Evolutionary conservation across 92 coral and sea anemone genomes (phyloP).

Genomic region (Chrysogorgia sp.): DNA sequence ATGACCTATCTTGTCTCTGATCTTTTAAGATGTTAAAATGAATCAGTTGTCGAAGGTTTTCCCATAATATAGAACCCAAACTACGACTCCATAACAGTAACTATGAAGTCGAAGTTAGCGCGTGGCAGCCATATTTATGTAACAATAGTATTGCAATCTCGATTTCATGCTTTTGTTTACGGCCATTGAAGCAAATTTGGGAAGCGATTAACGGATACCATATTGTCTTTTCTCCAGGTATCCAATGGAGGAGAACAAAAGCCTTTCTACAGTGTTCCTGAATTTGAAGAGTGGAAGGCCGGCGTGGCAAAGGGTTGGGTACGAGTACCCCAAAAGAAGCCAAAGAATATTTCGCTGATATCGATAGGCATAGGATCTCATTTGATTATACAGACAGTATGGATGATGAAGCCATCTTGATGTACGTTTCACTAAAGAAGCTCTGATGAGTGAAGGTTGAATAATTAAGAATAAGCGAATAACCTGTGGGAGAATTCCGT

Average conservation of each 20-base stretch:
- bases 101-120: too few relatives aligned
- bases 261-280: slow-evolving; percentile 95
- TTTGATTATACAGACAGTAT: slow-evolving; percentile 82
- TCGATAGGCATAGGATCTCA: slow-evolving; percentile 83
- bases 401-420: slow-evolving; percentile 89
- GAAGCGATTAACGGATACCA: background rate
- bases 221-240: slow-evolving; percentile 57
- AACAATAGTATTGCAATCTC: too few relatives aligned
- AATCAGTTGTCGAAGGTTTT: too few relatives aligned
- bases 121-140: too few relatives aligned
- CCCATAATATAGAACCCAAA: too few relatives aligned
- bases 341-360: slow-evolving; percentile 95
- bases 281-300: slow-evolving; percentile 95
- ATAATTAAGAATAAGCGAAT: too few relatives aligned
- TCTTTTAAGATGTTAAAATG: too few relatives aligned
- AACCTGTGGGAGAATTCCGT: background rate
- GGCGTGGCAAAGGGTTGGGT: slow-evolving; percentile 99
- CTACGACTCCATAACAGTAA: too few relatives aligned
- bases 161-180: too few relatives aligned
- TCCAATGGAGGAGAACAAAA: slow-evolving; percentile 79
- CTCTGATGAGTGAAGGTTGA: too few relatives aligned
- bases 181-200: too few relatives aligned
- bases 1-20: too few relatives aligned
- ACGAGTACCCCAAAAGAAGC: slow-evolving; percentile 99
- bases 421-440: slow-evolving; percentile 74